Evolutionary conservation across 2,113 vertebrate genomes (phyloP), one percentile per base, ranked within the genome.

Genomic region (Nymphicus hollandicus): DNA sequence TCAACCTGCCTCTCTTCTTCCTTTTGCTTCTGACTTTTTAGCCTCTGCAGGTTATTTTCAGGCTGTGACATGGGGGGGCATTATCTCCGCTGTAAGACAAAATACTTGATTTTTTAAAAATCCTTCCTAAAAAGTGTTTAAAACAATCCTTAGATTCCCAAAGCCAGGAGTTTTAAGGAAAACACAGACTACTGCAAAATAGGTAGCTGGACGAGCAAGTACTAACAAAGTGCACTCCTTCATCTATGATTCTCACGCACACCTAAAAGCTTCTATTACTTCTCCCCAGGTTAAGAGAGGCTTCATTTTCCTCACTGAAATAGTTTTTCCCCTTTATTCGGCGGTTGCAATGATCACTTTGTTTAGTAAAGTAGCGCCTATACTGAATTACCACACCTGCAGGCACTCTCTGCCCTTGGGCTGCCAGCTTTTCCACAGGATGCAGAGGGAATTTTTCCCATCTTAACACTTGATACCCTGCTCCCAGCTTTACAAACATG

Each of bases 401-500:
- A 0, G 80, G 92, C 69, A 19, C 61, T 17, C 71, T 81, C 65
- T 95, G 70, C 92, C 83, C 73, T 91, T 91, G 88, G 63, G 83
- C 91, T 89, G 86, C 88, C 91, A 66, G 81, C 56, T 13, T 73
- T 96, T 94, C 87, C 92, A 92, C 83, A 93, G 83, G 78, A 92
- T 80, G 91, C 56, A 52, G 66, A 17, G 33, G 35, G 86, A 82
- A 85, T 87, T 94, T 93, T 87, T 87, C 86, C 88, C 91, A 81
- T 96, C 92, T 96, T 49, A 89, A 89, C 91, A 91, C 84, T 92
- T 43, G 73, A 92, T 96, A 81, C 73, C 53, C 63, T 12, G 53
- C 86, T 87, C 91, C 91, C 3, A 29, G 46, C 76, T 96, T 91
- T 96, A 85, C 88, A 91, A 89, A 92, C 77, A 39, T 23, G 31